Base-by-base conservation (phyloP, 2,113 vertebrate species). In the Thamnaconus septentrionalis region DNA sequence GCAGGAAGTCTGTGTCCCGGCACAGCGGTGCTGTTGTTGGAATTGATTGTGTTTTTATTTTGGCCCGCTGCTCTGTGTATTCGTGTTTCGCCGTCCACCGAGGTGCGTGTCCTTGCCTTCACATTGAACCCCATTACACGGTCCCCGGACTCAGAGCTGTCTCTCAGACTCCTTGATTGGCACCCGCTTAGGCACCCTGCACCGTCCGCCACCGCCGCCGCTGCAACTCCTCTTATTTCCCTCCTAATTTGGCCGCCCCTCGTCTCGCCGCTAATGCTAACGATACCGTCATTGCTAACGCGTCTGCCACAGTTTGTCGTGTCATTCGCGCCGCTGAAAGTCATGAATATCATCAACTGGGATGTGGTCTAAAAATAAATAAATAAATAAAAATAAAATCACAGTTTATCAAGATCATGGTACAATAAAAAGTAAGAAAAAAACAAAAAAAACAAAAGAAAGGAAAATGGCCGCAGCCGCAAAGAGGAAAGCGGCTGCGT, bases 111-210 rank as follows among this genome's bases (percentile, higher is more conserved):
- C 88, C 87, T 91, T 90, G 89, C 76, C 84, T 91, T 91, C 88
- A 89, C 89, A 85, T 90, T 92, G 90, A 91, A 91, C 88, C 84
- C 85, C 50, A 83, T 76, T 85, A 79, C 75, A 71, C 81, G 76
- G 87, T 85, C 84, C 69, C 61, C 86, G 83, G 87, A 88, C 85
- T 81, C 73, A 4, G 55, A 73, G 81, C 85, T 89, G 83, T 87
- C 88, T 87, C 66, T 85, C 83, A 86, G 48, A 69, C 83, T 43
- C 62, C 77, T 81, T 90, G 88, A 90, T 78, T 87, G 90, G 73
- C 89, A 86, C 83, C 81, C 84, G 79, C 78, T 81, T 64, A 73
- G 69, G 56, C 73, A 64, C 64, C 73, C 59, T 72, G 54, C 10
- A 57, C 39, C 79, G 79, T 69, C 71, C 78, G 56, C 56, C 72